A percentile compares a stretch with the other conserved stretches of the same genome.
Evolutionary conservation across 2,113 vertebrate species (phyloP).

Genomic region (Hemibagrus wyckioides): DNA sequence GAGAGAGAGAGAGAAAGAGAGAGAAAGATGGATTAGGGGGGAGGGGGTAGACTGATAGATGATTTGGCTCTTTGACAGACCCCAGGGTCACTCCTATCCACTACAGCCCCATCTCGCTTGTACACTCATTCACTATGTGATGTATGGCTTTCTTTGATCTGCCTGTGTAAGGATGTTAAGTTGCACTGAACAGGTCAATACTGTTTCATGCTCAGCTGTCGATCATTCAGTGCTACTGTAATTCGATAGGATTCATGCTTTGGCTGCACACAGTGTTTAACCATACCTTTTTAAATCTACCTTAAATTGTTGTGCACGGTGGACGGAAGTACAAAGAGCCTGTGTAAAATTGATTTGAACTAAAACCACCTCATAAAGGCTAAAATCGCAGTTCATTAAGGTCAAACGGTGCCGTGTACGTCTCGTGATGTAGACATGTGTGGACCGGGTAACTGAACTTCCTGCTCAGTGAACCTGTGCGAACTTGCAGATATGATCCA

Average conservation of each 20-base stretch:
- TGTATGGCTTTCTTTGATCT: constrained; percentile 55
- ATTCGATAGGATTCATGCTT: constrained; percentile 51
- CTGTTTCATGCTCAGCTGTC: constrained; percentile 26
- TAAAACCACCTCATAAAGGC: not conserved
- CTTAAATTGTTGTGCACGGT: not conserved
- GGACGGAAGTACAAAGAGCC: not conserved
- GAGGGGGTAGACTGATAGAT: no score
- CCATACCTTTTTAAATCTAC: not conserved
- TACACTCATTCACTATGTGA: constrained; percentile 42
- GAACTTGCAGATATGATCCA: constrained; percentile 24
- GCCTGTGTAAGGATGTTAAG: constrained; percentile 47
- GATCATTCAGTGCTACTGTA: constrained; percentile 27
- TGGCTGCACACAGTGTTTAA: not conserved
- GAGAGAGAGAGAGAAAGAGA: constrained; percentile 5
- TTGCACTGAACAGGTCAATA: constrained; percentile 25
- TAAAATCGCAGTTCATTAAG: not conserved
- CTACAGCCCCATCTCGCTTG: constrained; percentile 48
- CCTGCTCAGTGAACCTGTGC: not conserved
- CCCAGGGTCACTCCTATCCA: constrained; percentile 10
- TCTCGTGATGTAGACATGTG: not conserved
- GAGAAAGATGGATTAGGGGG: no score
- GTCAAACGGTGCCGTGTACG: not conserved
- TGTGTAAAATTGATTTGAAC: not conserved
- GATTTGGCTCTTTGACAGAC: constrained; percentile 11
- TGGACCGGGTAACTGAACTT: not conserved